Conservation (phyloP, 1,140 invertebrate genomes). For the fruit fly (Drosophila melanogaster) region Release_6_plus_ISO1_MT NT_037436.4:14499501-14500000, state of each 20-base stretch:
- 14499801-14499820: slow-evolving; percentile 32
- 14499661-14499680: slow-evolving; percentile 55
- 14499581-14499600: slow-evolving; percentile 63
- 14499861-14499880: slow-evolving; percentile 26
- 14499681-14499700: slow-evolving; percentile 67
- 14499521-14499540: slow-evolving; percentile 26
- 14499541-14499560: slow-evolving; percentile 64
- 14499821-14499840: slow-evolving; percentile 25
- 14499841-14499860: slow-evolving; percentile 40
- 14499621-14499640: not conserved
- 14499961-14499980: too few species aligned
- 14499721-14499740: slow-evolving; percentile 76
- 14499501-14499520: slow-evolving; percentile 24
- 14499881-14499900: slow-evolving; percentile 65
- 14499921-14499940: not conserved
- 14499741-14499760: slow-evolving; percentile 27
- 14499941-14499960: too few species aligned
- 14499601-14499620: slow-evolving; percentile 30
- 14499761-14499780: slow-evolving; percentile 29
- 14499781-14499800: slow-evolving; percentile 37
- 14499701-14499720: slow-evolving; percentile 70
- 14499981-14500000: too few species aligned
- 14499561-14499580: slow-evolving; percentile 72
- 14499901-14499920: not conserved
- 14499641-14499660: not conserved